Base-by-base conservation (phyloP, 2,113 vertebrate genomes). In the Festucalex cinctus region DNA sequence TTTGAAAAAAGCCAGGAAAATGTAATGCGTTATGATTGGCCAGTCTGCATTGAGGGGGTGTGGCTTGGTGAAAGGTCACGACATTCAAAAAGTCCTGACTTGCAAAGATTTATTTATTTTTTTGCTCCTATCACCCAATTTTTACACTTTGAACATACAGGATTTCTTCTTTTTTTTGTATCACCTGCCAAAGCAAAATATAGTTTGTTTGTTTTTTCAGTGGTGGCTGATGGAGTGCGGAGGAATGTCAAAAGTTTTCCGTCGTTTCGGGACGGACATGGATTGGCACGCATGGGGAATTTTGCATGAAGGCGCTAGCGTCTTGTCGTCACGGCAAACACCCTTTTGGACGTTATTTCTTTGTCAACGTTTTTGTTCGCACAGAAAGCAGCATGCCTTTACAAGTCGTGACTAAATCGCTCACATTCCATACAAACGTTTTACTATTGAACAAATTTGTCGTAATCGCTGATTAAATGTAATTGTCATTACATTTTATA, bases 161-260 rank as follows among this genome's bases (percentile, higher is more conserved):
- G 2, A 10, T n/a, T 49, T 20, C 2, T 20, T 49, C 19, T 17
- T 24, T 24, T 80, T 82, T 75, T 69, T 56, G 43, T 26, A 54
- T 74, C 68, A 79, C 63, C 78, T 70, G 81, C 79, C 79, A 79
- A 79, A 70, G 69, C 48, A 57, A 51, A 78, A 74, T 32, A 32
- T n/a, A 32, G 14, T 1, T 0, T 54, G 43, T 63, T 39, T 65
- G n/a, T n/a, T 53, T 76, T 49, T 37, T 80, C 71, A 72, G 66
- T 54, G 22, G 22, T 1, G 51, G 22, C 51, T 67, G 68, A 61
- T 60, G 75, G 75, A 81, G 60, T 63, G 26, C 71, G 26, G 69
- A 61, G 67, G 78, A 74, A 83, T 57, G 81, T 77, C 76, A 78
- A 68, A 46, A 78, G 72, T 77, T 53, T 82, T 78, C 65, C 71